These are phyloP conservation scores for Amniataba percoides DNA, from an alignment of 2,797 vertebrate species.

Conservation along the genomic window DNA sequence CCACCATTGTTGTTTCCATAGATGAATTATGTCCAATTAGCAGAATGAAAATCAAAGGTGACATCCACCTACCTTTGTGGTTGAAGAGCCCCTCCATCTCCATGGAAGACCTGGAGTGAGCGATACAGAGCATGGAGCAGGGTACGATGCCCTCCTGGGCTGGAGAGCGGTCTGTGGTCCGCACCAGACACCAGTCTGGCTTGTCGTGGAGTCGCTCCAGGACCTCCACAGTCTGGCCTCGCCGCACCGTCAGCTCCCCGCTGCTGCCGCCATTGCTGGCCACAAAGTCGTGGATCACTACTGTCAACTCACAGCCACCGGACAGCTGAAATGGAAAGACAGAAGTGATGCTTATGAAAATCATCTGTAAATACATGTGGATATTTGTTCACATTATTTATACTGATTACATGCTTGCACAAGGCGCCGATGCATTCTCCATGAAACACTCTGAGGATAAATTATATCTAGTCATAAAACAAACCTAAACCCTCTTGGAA, in stretches of 20 bases:
- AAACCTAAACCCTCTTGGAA: not conserved
- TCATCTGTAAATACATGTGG: not conserved
- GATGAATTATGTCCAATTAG: not conserved
- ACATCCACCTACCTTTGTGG: constrained; percentile 93
- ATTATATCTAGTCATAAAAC: not conserved
- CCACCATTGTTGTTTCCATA: constrained; percentile 3
- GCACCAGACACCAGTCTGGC: constrained; percentile 97
- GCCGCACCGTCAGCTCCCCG: constrained; percentile 93
- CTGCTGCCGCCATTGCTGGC: constrained; percentile 90
- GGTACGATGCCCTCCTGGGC: constrained; percentile 97
- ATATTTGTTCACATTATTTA: not conserved
- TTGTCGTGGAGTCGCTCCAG: constrained; percentile 96
- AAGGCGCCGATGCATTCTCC: not conserved
- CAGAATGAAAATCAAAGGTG: not conserved
- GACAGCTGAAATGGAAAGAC: constrained; percentile 87
- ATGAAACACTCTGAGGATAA: not conserved
- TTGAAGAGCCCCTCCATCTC: constrained; percentile 99
- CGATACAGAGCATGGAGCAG: constrained; percentile 96
- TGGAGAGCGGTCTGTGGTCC: constrained; percentile 96
- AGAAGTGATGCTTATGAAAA: not conserved
- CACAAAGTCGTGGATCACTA: constrained; percentile 97
- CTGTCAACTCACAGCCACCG: constrained; percentile 97
- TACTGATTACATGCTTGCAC: not conserved
- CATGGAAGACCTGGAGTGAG: constrained; percentile 98
- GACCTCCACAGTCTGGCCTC: constrained; percentile 97